A percentile compares a stretch with the other conserved stretches of the same genome.
Conservation (phyloP, 2,113 vertebrate species). For the Hipposideros armiger region DNA sequence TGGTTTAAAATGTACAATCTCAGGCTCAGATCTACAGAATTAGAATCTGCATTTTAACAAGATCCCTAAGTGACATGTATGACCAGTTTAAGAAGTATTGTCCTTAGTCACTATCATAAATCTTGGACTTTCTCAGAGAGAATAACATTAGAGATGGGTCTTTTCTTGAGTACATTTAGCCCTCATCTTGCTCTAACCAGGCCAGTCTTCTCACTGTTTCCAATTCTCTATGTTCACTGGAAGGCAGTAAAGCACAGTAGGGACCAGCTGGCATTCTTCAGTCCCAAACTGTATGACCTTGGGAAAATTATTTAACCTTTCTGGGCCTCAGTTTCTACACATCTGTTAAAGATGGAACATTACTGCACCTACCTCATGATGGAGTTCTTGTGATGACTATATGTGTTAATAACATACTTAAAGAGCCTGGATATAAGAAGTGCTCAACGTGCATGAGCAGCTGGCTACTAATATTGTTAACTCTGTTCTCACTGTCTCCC, state of each 20-base stretch:
- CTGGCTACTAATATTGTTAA: background rate
- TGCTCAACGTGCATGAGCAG: background rate
- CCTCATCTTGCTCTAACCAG: background rate
- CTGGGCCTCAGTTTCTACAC: background rate
- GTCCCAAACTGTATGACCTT: background rate
- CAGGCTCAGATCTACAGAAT: background rate
- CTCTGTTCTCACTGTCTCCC: background rate
- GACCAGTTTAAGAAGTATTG: background rate
- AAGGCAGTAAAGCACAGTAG: background rate
- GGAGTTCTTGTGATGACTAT: background rate
- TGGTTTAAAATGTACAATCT: background rate
- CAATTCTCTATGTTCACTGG: background rate
- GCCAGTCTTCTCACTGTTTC: background rate
- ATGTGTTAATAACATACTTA: background rate
- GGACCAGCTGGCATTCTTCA: background rate
- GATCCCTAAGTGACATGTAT: background rate
- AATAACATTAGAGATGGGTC: background rate
- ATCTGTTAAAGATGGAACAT: conserved; percentile 3
- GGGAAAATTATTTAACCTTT: background rate
- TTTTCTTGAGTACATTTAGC: background rate
- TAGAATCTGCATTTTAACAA: background rate
- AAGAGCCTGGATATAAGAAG: background rate
- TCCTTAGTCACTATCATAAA: background rate
- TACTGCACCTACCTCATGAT: background rate
- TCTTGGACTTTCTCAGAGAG: background rate